These are phyloP conservation scores for Cenopis cana DNA, from an alignment of 2,888 invertebrate genomes.

Conservation along the genomic window DNA sequence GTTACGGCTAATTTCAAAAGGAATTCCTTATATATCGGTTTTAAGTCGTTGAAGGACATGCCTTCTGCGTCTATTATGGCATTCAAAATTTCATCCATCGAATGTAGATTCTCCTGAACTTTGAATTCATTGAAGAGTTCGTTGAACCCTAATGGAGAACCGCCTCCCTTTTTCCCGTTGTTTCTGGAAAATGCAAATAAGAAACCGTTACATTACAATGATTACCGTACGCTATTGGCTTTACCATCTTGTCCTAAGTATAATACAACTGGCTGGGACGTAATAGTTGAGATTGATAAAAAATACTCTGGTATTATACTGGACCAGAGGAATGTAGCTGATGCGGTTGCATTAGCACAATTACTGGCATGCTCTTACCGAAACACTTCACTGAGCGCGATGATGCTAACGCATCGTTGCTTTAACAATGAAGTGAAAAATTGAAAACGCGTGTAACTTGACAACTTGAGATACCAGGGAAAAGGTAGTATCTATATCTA, in stretches of 20 bases:
- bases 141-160: constrained; percentile 93
- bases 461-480: constrained; percentile 60
- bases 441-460: constrained; percentile 48
- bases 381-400: constrained; percentile 73
- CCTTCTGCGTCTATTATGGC: constrained; percentile 96
- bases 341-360: constrained; percentile 74
- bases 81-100: constrained; percentile 94
- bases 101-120: constrained; percentile 94
- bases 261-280: constrained; percentile 49
- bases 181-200: constrained; percentile 73
- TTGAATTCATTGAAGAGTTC: constrained; percentile 95
- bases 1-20: constrained; percentile 94
- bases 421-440: constrained; percentile 61
- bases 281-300: constrained; percentile 50
- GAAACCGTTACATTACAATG: constrained; percentile 36
- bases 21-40: constrained; percentile 96
- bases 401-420: constrained; percentile 63
- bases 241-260: constrained; percentile 20
- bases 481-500: constrained; percentile 64
- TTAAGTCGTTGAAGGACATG: constrained; percentile 96
- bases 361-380: constrained; percentile 72
- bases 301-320: constrained; percentile 58
- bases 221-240: constrained; percentile 8
- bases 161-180: constrained; percentile 88
- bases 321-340: constrained; percentile 72